These are phyloP conservation scores for Baryphthengus martii DNA, from an alignment of 2,113 vertebrate species.

Conservation along the genomic window DNA sequence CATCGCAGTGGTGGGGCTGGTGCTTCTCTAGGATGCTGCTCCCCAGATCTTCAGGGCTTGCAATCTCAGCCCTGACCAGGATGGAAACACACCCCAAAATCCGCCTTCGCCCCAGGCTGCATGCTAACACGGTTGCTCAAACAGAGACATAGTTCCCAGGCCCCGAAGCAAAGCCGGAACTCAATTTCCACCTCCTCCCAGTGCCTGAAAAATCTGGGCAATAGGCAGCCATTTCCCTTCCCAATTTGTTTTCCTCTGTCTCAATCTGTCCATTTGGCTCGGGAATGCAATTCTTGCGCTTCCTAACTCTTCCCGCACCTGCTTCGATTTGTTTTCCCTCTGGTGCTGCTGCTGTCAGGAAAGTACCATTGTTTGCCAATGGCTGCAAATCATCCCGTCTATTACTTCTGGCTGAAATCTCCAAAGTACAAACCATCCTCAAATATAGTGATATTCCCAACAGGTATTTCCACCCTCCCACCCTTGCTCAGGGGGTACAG, in stretches of 20 bases:
- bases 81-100: background rate
- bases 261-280: slow-evolving; percentile 57
- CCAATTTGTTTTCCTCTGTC: slow-evolving; percentile 22
- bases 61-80: background rate
- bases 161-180: background rate
- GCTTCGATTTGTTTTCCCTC: slow-evolving; percentile 50
- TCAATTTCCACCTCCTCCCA: background rate
- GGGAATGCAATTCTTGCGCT: background rate
- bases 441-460: background rate
- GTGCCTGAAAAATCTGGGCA: background rate
- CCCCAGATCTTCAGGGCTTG: background rate
- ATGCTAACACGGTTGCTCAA: background rate
- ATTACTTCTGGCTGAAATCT: background rate
- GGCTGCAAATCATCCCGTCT: slow-evolving; percentile 23
- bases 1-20: slow-evolving; percentile 90
- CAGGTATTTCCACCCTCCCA: background rate
- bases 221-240: background rate
- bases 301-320: slow-evolving; percentile 29
- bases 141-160: background rate
- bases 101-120: background rate
- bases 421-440: background rate
- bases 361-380: background rate
- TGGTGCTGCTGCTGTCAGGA: slow-evolving; percentile 31
- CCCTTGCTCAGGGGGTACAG: fast-evolving
- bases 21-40: slow-evolving; percentile 80